These are phyloP conservation scores for Julus scanicus DNA, from an alignment of 2,888 invertebrate species.

Conservation along the genomic window DNA sequence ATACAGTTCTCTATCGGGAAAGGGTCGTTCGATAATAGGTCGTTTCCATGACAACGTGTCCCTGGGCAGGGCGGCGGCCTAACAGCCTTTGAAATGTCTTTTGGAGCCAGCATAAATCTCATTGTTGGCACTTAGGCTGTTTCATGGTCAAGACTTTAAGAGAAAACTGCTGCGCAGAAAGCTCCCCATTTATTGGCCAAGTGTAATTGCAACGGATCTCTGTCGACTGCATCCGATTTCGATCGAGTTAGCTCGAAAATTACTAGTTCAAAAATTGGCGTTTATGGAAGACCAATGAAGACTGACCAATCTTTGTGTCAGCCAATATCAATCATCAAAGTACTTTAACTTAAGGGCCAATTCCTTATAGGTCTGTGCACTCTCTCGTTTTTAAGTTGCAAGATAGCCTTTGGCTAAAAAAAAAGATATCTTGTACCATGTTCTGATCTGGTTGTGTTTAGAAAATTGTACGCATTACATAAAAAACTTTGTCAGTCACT, in stretches of 20 bases:
- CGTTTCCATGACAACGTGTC: conserved; percentile 38
- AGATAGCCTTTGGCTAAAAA: not conserved
- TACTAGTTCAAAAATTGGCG: conserved; percentile 41
- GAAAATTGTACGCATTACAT: not conserved
- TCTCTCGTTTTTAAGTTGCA: not conserved
- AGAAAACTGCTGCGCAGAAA: conserved; percentile 36
- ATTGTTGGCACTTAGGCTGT: conserved; percentile 50
- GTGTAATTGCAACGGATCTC: conserved; percentile 47
- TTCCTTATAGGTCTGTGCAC: not conserved
- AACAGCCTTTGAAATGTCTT: conserved; percentile 50
- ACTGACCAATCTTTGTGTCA: conserved; percentile 43
- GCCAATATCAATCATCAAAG: conserved; percentile 21
- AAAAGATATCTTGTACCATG: not conserved
- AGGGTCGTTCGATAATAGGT: conserved; percentile 50
- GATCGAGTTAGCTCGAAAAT: conserved; percentile 50
- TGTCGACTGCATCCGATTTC: conserved; percentile 37
- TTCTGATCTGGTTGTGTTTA: not conserved
- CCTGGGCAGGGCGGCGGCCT: conserved; percentile 48
- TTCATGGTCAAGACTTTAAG: conserved; percentile 47
- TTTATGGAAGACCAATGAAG: conserved; percentile 39
- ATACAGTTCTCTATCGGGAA: not conserved
- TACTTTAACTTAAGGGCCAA: not conserved
- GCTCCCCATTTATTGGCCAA: conserved; percentile 43
- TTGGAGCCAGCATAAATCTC: conserved; percentile 52
- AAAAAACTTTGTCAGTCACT: not conserved